A percentile compares a stretch with the other conserved stretches of the same genome.
phyloP scores from a whole-genome alignment of 2,113 vertebrate genomes.

The Dasyornis broadbenti region DNA sequence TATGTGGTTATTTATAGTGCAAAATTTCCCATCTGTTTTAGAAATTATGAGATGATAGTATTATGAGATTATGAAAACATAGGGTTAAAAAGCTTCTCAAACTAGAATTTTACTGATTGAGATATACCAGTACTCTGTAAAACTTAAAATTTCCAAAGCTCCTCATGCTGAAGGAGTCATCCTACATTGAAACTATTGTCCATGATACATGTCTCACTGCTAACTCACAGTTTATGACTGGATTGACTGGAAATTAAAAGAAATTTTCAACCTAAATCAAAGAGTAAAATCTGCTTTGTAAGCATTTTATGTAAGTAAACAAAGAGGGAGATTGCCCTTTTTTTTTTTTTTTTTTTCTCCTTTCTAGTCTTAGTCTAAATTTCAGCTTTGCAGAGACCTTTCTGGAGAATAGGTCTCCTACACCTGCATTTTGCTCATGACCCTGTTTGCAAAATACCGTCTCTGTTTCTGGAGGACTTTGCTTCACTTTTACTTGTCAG shows the following conservation, averaged over 20 bases:
- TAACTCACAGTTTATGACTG: neutral
- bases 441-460: neutral
- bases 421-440: neutral
- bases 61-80: neutral
- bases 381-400: neutral
- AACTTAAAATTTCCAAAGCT: neutral
- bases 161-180: neutral
- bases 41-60: neutral
- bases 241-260: neutral
- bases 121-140: neutral
- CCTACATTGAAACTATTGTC: neutral
- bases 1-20: neutral
- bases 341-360: neutral
- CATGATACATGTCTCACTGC: neutral
- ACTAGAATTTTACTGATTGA: neutral
- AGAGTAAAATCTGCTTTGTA: neutral
- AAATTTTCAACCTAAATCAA: neutral
- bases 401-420: neutral
- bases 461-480: neutral
- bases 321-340: fast-evolving
- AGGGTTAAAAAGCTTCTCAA: neutral
- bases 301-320: neutral
- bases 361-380: neutral
- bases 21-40: neutral
- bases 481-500: neutral